These are phyloP conservation scores for Acrobeloides nanus DNA, from an alignment of 2,888 invertebrate species.

Conservation along the genomic window DNA sequence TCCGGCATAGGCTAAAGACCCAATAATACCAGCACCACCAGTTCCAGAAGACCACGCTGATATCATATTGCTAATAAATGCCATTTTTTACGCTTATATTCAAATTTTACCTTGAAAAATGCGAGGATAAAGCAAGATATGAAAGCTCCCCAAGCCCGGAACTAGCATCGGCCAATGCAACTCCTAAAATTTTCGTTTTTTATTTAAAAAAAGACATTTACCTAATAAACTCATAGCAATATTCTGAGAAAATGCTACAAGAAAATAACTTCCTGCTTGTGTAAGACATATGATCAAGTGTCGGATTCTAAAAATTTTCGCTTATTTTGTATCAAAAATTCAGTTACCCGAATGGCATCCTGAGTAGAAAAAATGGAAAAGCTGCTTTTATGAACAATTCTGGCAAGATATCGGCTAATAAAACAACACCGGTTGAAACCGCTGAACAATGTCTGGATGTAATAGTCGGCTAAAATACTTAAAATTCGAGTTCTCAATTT, in stretches of 20 bases:
- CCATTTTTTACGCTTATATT: too few species aligned
- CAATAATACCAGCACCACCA: conserved; percentile 66
- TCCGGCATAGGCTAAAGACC: conserved; percentile 57
- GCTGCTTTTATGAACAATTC: conserved; percentile 66
- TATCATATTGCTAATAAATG: conserved; percentile 69
- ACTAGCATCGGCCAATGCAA: conserved; percentile 68
- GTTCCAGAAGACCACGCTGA: conserved; percentile 80
- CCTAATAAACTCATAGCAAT: conserved; percentile 39
- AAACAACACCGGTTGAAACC: conserved; percentile 60
- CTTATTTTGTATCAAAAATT: not conserved
- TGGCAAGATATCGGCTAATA: conserved; percentile 73
- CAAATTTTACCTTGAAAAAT: conserved; percentile 67
- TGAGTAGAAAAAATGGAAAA: conserved; percentile 64
- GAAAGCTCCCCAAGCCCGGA: conserved; percentile 75
- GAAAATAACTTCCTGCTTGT: conserved; percentile 42
- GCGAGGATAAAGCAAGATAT: conserved; percentile 67
- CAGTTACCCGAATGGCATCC: conserved; percentile 55
- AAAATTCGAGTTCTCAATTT: not conserved
- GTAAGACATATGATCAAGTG: conserved; percentile 36
- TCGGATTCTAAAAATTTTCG: conserved; percentile 32
- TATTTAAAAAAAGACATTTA: too few species aligned
- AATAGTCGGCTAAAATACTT: conserved; percentile 13
- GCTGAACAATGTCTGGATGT: conserved; percentile 16
- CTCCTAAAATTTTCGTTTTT: conserved; percentile 56
- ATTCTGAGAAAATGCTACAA: conserved; percentile 46